These are phyloP conservation scores for Crypturellus tataupa DNA, from an alignment of 2,797 vertebrate genomes.

Conservation along the genomic window DNA sequence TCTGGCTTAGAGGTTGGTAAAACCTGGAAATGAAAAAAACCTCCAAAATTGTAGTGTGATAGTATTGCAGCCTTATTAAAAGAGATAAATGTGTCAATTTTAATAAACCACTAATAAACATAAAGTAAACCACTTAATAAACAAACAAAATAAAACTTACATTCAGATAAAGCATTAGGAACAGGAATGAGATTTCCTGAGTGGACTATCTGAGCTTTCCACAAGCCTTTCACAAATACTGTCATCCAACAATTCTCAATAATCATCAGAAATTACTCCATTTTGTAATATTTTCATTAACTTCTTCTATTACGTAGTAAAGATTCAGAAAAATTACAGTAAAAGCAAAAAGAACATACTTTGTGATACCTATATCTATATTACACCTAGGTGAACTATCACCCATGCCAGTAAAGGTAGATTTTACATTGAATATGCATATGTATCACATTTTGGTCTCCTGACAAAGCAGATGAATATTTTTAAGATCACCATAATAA, in stretches of 20 bases:
- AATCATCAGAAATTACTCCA: not conserved
- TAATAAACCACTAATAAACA: not conserved
- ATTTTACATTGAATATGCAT: not conserved
- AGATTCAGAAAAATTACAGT: not conserved
- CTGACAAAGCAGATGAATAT: not conserved
- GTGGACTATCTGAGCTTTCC: not conserved
- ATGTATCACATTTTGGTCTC: not conserved
- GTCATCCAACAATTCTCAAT: not conserved
- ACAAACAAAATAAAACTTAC: not conserved
- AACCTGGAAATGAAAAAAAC: not conserved
- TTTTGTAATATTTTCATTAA: not conserved
- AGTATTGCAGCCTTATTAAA: not conserved
- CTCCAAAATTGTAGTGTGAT: not conserved
- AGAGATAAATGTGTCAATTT: not conserved
- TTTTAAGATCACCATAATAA: not conserved
- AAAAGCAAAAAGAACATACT: not conserved
- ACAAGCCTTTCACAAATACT: not conserved
- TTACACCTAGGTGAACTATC: not conserved
- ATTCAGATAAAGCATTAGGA: not conserved
- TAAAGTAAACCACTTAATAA: too few relatives aligned
- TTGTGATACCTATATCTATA: not conserved
- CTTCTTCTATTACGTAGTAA: not conserved
- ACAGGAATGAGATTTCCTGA: not conserved
- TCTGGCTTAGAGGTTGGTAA: not conserved
- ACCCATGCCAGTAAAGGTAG: not conserved